phyloP scores from a whole-genome alignment of 2,797 vertebrate species.

The Phaenicophaeus curvirostris region DNA sequence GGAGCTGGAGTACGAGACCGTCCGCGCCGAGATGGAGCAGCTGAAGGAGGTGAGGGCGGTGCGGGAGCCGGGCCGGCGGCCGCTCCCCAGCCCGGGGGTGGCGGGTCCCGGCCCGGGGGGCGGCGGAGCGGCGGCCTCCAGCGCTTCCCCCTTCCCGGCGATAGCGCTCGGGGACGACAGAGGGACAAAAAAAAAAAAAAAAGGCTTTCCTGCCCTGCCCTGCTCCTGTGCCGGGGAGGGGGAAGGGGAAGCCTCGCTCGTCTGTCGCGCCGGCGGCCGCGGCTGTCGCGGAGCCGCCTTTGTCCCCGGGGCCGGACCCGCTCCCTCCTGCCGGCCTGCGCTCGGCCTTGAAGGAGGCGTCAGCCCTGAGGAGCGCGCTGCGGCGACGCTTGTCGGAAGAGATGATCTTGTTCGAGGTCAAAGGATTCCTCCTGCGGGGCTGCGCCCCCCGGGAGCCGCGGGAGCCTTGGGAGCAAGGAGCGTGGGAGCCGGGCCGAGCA shows the following conservation, averaged over 20 bases:
- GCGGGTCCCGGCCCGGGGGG: too few species aligned
- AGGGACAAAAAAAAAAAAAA: neutral
- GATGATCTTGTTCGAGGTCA: too few species aligned
- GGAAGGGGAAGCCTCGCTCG: too few species aligned
- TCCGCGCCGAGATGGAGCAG: constrained; percentile 91
- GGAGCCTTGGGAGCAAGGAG: neutral
- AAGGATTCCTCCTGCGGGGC: too few species aligned
- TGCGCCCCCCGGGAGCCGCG: too few species aligned
- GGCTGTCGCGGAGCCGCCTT: too few species aligned
- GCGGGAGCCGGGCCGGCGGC: too few species aligned
- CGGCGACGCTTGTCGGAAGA: too few species aligned
- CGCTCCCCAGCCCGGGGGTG: too few species aligned
- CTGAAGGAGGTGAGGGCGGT: constrained; percentile 88
- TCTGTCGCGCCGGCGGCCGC: too few species aligned
- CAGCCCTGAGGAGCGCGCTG: neutral
- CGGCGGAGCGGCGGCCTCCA: neutral
- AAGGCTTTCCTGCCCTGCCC: neutral
- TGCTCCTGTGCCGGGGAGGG: neutral
- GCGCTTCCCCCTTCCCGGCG: neutral
- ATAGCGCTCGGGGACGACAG: neutral
- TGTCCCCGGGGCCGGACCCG: too few species aligned
- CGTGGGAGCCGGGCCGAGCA: neutral
- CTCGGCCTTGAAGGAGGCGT: too few species aligned
- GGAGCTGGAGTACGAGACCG: constrained; percentile 91
- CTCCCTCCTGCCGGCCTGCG: neutral